Conservation (phyloP, 1,140 invertebrate genomes). For the Diorhabda carinulata region DNA sequence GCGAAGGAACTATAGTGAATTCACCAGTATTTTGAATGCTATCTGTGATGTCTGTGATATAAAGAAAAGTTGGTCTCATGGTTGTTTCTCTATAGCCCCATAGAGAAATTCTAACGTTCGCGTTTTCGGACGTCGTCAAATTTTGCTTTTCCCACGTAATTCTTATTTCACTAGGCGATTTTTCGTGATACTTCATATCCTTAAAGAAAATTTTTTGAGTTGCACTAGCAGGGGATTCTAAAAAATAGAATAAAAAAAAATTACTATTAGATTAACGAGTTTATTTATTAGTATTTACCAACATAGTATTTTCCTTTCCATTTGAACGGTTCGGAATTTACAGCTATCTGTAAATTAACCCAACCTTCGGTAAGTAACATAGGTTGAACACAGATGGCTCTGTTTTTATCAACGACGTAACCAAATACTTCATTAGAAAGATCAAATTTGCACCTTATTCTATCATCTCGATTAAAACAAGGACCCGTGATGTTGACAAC, state of each 20-base stretch:
- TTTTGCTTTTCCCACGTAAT: conserved; percentile 81
- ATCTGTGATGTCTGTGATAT: conserved; percentile 50
- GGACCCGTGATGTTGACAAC: conserved; percentile 94
- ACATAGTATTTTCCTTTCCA: conserved; percentile 92
- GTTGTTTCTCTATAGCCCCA: conserved; percentile 84
- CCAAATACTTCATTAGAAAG: conserved; percentile 67
- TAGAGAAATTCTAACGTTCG: conserved; percentile 72
- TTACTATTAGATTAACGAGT: too few relatives aligned
- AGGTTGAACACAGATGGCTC: conserved; percentile 86
- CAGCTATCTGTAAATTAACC: conserved; percentile 80
- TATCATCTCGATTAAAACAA: conserved; percentile 70
- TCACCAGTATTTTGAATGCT: conserved; percentile 41
- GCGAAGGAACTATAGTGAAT: conserved; percentile 40
- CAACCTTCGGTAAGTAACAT: conserved; percentile 87
- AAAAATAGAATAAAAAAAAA: conserved; percentile 21
- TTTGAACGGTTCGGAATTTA: conserved; percentile 77
- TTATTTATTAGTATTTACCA: conserved; percentile 56
- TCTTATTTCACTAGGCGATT: conserved; percentile 65
- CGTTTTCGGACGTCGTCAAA: conserved; percentile 74
- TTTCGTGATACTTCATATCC: conserved; percentile 66
- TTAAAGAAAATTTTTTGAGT: conserved; percentile 80
- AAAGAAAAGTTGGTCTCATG: conserved; percentile 64
- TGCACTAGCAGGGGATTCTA: conserved; percentile 82
- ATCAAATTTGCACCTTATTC: conserved; percentile 79
- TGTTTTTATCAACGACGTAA: conserved; percentile 70